A percentile compares a stretch with the other conserved stretches of the same genome.
Evolutionary conservation across 2,113 vertebrate species (phyloP).

Genomic region (Hippocampus comes): DNA sequence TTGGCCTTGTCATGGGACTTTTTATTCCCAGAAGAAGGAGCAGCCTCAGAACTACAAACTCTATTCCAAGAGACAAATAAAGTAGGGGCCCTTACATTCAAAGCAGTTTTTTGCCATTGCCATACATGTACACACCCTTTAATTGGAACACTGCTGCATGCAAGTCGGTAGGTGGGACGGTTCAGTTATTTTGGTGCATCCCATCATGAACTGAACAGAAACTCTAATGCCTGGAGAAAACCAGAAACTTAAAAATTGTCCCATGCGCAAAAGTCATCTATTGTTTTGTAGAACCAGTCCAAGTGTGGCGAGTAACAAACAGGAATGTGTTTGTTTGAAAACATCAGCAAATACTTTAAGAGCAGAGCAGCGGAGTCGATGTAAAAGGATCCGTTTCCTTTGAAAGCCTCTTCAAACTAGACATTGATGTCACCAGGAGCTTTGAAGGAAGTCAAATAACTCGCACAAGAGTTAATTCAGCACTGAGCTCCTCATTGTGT

Average conservation of each 20-base stretch:
- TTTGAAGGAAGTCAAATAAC: conserved; percentile 33
- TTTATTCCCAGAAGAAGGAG: neutral
- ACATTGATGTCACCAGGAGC: conserved; percentile 15
- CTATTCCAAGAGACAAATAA: neutral
- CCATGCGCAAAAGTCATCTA: neutral
- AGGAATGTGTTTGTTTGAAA: neutral
- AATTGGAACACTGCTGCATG: neutral
- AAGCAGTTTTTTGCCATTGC: too few relatives aligned
- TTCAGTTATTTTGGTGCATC: neutral
- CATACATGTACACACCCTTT: too few relatives aligned
- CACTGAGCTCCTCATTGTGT: conserved; percentile 18
- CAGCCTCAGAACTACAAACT: too few relatives aligned
- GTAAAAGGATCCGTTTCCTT: conserved; percentile 1
- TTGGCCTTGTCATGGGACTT: neutral
- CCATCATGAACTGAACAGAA: neutral
- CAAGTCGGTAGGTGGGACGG: neutral
- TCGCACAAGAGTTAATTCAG: conserved; percentile 17
- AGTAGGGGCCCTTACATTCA: neutral
- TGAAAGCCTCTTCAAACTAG: conserved; percentile 4
- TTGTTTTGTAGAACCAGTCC: neutral
- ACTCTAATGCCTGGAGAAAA: neutral
- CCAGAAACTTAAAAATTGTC: too few relatives aligned
- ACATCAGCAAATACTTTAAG: neutral
- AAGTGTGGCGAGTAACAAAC: neutral
- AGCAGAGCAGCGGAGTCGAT: neutral